Evolutionary conservation across 2,888 invertebrate species (phyloP).

Genomic region (Cylindroiulus punctatus): DNA sequence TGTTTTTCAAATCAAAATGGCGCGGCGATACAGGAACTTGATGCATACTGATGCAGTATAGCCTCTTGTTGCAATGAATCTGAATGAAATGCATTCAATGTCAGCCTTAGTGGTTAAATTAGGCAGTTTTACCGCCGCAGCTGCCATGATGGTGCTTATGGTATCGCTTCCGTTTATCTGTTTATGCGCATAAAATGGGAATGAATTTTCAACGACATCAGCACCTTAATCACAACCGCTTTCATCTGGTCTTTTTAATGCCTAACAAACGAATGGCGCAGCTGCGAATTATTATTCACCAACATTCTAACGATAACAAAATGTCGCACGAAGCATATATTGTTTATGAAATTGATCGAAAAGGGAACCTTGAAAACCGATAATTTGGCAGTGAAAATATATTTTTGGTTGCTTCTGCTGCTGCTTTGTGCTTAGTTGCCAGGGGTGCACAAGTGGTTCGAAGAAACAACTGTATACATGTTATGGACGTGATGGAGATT

Average conservation of each 20-base stretch:
- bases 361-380: background rate
- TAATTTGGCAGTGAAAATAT: background rate
- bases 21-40: no score
- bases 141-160: background rate
- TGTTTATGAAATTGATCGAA: background rate
- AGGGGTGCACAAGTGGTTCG: background rate
- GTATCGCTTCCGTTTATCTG: background rate
- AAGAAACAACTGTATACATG: background rate
- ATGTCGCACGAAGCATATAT: background rate
- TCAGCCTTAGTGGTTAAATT: background rate
- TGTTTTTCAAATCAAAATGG: no score
- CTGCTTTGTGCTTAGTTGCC: background rate
- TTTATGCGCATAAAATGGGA: background rate
- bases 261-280: background rate
- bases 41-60: background rate
- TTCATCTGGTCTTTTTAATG: conserved; percentile 2
- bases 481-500: background rate
- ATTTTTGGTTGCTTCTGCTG: background rate
- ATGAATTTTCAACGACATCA: background rate
- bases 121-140: no score
- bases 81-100: background rate
- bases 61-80: background rate
- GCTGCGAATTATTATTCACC: background rate
- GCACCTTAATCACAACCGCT: background rate
- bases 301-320: background rate